phyloP scores from a whole-genome alignment of 2,797 vertebrate genomes.

The Centroberyx gerrardi region DNA sequence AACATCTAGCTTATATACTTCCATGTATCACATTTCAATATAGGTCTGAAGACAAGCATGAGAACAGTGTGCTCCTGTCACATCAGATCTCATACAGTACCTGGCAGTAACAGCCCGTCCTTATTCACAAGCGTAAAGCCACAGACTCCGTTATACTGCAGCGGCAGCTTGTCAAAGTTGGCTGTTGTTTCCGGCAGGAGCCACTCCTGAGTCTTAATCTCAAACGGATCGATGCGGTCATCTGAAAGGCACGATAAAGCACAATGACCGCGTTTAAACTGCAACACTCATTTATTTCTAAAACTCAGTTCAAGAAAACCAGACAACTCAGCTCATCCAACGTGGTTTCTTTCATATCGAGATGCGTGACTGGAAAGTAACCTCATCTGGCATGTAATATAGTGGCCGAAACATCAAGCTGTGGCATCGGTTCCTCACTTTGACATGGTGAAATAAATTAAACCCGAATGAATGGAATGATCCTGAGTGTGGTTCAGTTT shows the following conservation, averaged over 20 bases:
- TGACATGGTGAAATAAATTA: background rate
- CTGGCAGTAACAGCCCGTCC: slow-evolving; percentile 91
- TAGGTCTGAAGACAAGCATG: no score
- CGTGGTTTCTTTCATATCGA: background rate
- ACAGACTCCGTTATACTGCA: slow-evolving; percentile 93
- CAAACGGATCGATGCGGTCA: slow-evolving; percentile 76
- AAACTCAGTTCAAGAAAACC: no score
- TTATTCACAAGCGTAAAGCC: slow-evolving; percentile 86
- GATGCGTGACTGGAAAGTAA: background rate
- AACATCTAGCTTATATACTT: no score
- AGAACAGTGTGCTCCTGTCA: background rate
- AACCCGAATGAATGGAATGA: background rate
- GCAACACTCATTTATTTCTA: no score
- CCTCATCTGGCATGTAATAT: no score
- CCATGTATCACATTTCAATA: no score
- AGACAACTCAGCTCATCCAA: background rate
- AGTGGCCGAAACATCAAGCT: background rate
- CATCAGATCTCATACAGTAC: slow-evolving; percentile 70
- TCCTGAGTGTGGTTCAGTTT: background rate
- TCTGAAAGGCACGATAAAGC: slow-evolving; percentile 71
- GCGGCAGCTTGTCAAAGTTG: slow-evolving; percentile 82
- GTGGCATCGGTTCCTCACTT: background rate
- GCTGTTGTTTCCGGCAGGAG: slow-evolving; percentile 88
- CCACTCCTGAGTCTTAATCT: slow-evolving; percentile 89
- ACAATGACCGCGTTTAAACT: background rate